phyloP scores from a whole-genome alignment of 2,113 vertebrate species.

The Atherinomorus stipes region DNA sequence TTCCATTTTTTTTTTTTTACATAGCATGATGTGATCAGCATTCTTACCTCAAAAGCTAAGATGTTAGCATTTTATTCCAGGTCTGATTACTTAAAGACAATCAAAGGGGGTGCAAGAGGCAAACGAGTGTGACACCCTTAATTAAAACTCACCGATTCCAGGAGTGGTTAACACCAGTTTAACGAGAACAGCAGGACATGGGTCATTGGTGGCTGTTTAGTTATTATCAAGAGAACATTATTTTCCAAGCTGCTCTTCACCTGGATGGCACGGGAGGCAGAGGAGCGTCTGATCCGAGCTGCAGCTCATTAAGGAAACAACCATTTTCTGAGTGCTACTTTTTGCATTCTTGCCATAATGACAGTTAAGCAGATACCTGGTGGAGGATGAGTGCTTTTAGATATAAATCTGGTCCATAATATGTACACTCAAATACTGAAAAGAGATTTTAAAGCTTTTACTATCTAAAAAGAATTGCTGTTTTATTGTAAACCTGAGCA shows the following conservation, averaged over 20 bases:
- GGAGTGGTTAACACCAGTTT: slow-evolving; percentile 50
- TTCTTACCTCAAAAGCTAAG: neutral
- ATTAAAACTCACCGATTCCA: slow-evolving; percentile 62
- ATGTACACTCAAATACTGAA: slow-evolving; percentile 17
- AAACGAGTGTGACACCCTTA: slow-evolving; percentile 35
- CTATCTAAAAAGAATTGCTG: slow-evolving; percentile 16
- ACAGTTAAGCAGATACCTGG: neutral
- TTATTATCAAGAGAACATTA: slow-evolving; percentile 27
- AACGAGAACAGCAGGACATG: slow-evolving; percentile 47
- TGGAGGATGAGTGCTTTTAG: neutral
- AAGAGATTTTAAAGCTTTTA: slow-evolving; percentile 18
- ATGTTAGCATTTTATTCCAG: slow-evolving; percentile 1
- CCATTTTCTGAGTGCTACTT: slow-evolving; percentile 8
- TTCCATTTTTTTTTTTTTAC: neutral
- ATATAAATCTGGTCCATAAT: neutral
- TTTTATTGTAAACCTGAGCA: slow-evolving; percentile 28
- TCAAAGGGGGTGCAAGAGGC: slow-evolving; percentile 34
- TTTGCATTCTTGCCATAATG: slow-evolving; percentile 10
- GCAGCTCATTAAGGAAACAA: slow-evolving; percentile 27
- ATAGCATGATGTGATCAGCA: no score
- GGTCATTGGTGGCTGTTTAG: slow-evolving; percentile 13
- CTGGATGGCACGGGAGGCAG: slow-evolving; percentile 11
- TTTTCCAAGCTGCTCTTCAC: slow-evolving; percentile 27
- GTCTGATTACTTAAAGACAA: slow-evolving; percentile 1
- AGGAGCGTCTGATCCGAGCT: slow-evolving; percentile 20